Evolutionary conservation across 2,888 invertebrate genomes (phyloP).

Genomic region (Callimorpha dominula): DNA sequence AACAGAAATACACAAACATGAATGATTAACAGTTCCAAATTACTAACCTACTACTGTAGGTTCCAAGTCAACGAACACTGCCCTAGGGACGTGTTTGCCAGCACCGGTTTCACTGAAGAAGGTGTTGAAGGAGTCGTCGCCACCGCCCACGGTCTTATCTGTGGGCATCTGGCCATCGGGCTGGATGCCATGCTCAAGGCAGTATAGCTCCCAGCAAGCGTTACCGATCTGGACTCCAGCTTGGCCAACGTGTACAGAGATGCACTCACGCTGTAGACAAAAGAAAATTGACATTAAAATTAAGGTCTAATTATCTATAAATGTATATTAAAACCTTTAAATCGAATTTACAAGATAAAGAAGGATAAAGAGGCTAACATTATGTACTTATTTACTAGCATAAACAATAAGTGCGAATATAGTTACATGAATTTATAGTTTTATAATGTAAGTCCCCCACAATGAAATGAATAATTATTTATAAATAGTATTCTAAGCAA

Average conservation of each 20-base stretch:
- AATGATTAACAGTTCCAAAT: not conserved
- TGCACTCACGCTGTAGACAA: slow-evolving; percentile 87
- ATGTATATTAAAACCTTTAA: too few species aligned
- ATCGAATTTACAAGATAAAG: too few species aligned
- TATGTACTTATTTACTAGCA: too few species aligned
- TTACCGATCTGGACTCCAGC: slow-evolving; percentile 95
- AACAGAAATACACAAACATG: too few species aligned
- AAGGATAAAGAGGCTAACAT: too few species aligned
- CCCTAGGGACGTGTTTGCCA: slow-evolving; percentile 98
- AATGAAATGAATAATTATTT: too few species aligned
- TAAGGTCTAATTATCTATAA: not conserved
- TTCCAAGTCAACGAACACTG: slow-evolving; percentile 98
- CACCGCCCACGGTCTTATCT: slow-evolving; percentile 96
- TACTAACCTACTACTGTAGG: slow-evolving; percentile 94
- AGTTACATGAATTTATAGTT: too few species aligned
- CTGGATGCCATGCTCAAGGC: slow-evolving; percentile 96
- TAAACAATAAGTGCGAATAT: too few species aligned
- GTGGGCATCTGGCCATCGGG: slow-evolving; percentile 98
- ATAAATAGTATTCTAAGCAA: too few species aligned
- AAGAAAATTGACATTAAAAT: slow-evolving; percentile 32
- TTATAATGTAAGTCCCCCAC: too few species aligned
- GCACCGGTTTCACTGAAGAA: slow-evolving; percentile 98
- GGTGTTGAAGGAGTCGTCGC: slow-evolving; percentile 98
- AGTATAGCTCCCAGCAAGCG: slow-evolving; percentile 96
- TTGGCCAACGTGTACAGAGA: slow-evolving; percentile 88